Conservation (phyloP, 2,888 invertebrate species). For the Ennomos erosarius region DNA sequence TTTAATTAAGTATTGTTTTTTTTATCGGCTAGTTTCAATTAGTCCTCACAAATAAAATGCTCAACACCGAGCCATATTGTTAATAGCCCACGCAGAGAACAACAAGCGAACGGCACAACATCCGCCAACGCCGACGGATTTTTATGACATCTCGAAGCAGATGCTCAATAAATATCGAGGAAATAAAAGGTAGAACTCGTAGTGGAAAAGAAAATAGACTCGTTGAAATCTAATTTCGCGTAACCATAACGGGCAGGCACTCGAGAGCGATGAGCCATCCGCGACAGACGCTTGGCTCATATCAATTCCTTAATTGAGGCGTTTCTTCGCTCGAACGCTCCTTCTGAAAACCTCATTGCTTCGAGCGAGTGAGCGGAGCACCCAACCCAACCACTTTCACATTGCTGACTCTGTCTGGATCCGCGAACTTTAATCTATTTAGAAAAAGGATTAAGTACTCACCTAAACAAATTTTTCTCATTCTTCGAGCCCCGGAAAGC, state of each 20-base stretch:
- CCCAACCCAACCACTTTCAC: constrained; percentile 46
- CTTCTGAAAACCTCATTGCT: constrained; percentile 59
- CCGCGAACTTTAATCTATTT: constrained; percentile 37
- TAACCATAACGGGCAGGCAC: constrained; percentile 79
- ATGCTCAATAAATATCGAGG: constrained; percentile 64
- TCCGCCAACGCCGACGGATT: constrained; percentile 40
- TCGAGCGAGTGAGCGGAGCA: constrained; percentile 36
- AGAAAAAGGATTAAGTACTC: neutral
- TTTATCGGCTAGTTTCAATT: neutral
- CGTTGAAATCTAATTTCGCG: constrained; percentile 86
- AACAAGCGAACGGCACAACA: constrained; percentile 35
- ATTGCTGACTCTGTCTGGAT: constrained; percentile 41
- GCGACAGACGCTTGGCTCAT: constrained; percentile 78
- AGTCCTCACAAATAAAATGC: constrained; percentile 1
- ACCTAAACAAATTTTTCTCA: neutral
- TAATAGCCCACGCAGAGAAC: constrained; percentile 23
- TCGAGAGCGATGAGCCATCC: constrained; percentile 82
- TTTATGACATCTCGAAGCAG: constrained; percentile 47
- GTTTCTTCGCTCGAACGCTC: constrained; percentile 64
- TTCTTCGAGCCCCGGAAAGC: no score
- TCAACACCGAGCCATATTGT: neutral
- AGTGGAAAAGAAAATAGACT: constrained; percentile 76
- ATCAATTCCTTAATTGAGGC: constrained; percentile 82
- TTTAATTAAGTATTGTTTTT: no score
- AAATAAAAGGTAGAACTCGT: constrained; percentile 72